Conservation (phyloP, 1,140 invertebrate species). For the Caenorhabditis inopinata region DNA sequence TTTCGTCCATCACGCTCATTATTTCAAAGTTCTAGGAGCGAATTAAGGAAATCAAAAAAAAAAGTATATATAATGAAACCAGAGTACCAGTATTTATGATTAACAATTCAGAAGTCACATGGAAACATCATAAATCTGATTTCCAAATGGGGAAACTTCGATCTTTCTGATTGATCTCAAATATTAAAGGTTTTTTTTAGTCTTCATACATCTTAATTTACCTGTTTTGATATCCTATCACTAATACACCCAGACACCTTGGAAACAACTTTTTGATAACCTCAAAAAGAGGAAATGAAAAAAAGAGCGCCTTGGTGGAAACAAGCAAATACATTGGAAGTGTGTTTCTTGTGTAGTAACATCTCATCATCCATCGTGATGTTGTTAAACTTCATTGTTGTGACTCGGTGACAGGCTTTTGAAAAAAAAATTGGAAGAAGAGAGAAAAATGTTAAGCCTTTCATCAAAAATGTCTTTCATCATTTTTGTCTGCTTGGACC, state of each 20-base stretch:
- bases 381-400: slow-evolving; percentile 34
- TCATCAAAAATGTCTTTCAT: slow-evolving; percentile 7
- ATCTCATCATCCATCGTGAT: slow-evolving; percentile 30
- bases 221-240: too few species aligned
- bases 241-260: too few species aligned
- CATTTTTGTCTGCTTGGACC: neutral
- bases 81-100: too few species aligned
- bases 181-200: neutral
- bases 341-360: slow-evolving; percentile 33
- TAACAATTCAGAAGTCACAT: too few species aligned
- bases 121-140: neutral
- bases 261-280: neutral
- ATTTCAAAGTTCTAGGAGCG: too few species aligned
- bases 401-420: slow-evolving; percentile 25
- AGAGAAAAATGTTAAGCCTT: slow-evolving; percentile 14
- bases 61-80: too few species aligned
- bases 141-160: neutral
- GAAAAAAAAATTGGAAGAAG: neutral
- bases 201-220: neutral
- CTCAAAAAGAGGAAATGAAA: neutral
- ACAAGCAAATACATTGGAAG: slow-evolving; percentile 13
- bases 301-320: neutral
- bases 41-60: neutral
- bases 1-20: too few species aligned
- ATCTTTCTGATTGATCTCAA: neutral